phyloP scores from a whole-genome alignment of 2,113 vertebrate genomes.

The Ovis aries region ARS-UI_Ramb_v3.0 NC_056069.1:46687001-46687500 shows the following conservation, averaged over 20 bases:
- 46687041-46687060: conserved; percentile 64
- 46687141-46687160: conserved; percentile 31
- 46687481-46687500: neutral
- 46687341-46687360: neutral
- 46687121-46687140: conserved; percentile 33
- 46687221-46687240: conserved; percentile 50
- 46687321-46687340: neutral
- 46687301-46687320: neutral
- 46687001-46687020: conserved; percentile 64
- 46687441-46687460: neutral
- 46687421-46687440: neutral
- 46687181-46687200: conserved; percentile 59
- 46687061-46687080: conserved; percentile 62
- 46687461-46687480: neutral
- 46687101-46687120: conserved; percentile 44
- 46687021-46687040: conserved; percentile 67
- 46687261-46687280: conserved; percentile 46
- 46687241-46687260: conserved; percentile 53
- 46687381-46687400: neutral
- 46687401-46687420: too few species aligned
- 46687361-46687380: neutral
- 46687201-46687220: conserved; percentile 68
- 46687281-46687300: conserved; percentile 42
- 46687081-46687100: conserved; percentile 63
- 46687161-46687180: conserved; percentile 58